Evolutionary conservation across 1,140 invertebrate genomes (phyloP), one percentile per base, ranked within the genome.

Genomic region (Leptinotarsa texana): DNA sequence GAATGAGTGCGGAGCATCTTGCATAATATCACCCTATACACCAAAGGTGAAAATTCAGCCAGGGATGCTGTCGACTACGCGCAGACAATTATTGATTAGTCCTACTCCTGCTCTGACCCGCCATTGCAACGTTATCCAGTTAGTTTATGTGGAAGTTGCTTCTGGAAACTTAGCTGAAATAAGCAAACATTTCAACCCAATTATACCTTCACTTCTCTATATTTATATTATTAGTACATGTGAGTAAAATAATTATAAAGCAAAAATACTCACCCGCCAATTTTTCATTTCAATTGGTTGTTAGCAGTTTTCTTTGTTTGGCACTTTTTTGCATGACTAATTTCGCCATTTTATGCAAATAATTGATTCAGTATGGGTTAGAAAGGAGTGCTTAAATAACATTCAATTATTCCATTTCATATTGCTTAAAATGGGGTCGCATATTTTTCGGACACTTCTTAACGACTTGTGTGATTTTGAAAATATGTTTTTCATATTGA

Each of bases 41-140:
- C 4, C 11, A 57, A 57, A 57, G n/a, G 15, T 57, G 51, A 57
- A 18, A 57, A 57, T 57, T 57, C n/a, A 8, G 51, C 51, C 66
- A 24, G 24, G 33, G 66, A 68, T 68, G 66, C 66, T 68, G 66
- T 47, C 42, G 66, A 49, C 66, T 68, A 68, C 66, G 66, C 66
- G 66, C 66, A 68, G 66, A 68, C 24, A 68, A 68, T 47, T 68
- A 68, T 68, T 68, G 66, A 68, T 68, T 68, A 68, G 66, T 68
- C 42, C 15, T 42, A 42, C 66, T 68, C 66, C 15, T 42, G 42
- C 66, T 33, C 42, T 68, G 27, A n/a, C n/a, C 66, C 66, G 66
- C 42, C 42, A 68, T 68, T 68, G n/a, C n/a, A 15, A 68, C 24
- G 24, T n/a, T 68, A 18, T 68, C 51, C 51, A 68, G 24, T 68